Conservation (phyloP, 2,113 vertebrate species). For the Myiozetetes cayanensis region DNA sequence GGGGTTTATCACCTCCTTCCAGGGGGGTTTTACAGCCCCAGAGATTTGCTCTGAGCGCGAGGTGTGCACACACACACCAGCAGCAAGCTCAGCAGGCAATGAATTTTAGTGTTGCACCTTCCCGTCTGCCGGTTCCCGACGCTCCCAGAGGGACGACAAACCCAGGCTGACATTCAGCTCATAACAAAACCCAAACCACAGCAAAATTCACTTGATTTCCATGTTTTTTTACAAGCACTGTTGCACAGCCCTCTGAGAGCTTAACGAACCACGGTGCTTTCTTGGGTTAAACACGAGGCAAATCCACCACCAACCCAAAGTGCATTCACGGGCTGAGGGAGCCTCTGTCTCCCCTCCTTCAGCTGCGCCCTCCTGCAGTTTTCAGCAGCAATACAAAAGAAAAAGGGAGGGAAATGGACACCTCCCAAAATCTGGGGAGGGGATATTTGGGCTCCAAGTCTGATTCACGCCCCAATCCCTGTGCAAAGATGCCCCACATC, state of each 20-base stretch:
- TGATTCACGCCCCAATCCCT: neutral
- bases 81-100: neutral
- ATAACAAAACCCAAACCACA: neutral
- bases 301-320: neutral
- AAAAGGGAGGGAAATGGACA: fast-evolving
- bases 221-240: neutral
- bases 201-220: neutral
- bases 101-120: neutral
- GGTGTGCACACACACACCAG: fast-evolving
- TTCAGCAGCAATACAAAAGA: neutral
- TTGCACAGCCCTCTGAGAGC: neutral
- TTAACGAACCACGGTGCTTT: fast-evolving
- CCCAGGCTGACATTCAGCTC: neutral
- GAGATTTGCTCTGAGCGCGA: neutral
- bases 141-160: neutral
- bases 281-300: neutral
- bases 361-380: neutral
- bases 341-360: neutral
- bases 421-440: neutral
- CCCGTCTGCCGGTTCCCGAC: neutral
- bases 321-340: fast-evolving
- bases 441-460: neutral
- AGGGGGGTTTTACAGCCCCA: neutral
- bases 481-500: fast-evolving
- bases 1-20: neutral